A percentile compares a stretch with the other conserved stretches of the same genome.
Conservation (phyloP, 1,140 invertebrate species). For the Diabrotica undecimpunctata region DNA sequence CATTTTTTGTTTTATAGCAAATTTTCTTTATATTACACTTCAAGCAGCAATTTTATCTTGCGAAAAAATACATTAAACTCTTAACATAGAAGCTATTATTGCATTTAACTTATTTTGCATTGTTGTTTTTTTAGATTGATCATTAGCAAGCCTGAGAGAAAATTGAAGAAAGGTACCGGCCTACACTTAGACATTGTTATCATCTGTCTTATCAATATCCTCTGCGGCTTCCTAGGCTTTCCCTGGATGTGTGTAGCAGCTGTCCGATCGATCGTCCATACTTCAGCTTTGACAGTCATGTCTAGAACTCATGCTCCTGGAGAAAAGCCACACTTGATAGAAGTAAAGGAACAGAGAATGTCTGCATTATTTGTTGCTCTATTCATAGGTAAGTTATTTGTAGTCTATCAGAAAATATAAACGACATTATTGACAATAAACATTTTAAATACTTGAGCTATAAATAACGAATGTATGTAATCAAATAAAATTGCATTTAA, state of each 20-base stretch:
- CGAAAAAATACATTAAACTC: too few relatives aligned
- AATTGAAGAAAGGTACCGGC: constrained; percentile 88
- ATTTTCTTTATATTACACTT: too few relatives aligned
- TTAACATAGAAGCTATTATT: too few relatives aligned
- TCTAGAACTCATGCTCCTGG: constrained; percentile 92
- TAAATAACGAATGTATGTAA: too few relatives aligned
- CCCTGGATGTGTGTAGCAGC: constrained; percentile 96
- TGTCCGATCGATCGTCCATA: constrained; percentile 89
- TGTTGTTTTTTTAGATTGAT: constrained; percentile 66
- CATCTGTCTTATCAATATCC: constrained; percentile 75
- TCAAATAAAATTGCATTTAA: too few relatives aligned
- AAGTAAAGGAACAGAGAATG: constrained; percentile 80
- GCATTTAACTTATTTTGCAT: too few relatives aligned
- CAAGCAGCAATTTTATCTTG: too few relatives aligned
- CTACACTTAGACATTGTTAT: constrained; percentile 94
- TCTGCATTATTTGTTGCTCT: constrained; percentile 72
- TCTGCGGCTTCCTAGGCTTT: constrained; percentile 80
- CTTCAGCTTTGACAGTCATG: constrained; percentile 88
- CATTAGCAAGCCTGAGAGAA: constrained; percentile 88
- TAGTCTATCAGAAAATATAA: too few relatives aligned
- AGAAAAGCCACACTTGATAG: constrained; percentile 87
- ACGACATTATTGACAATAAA: too few relatives aligned
- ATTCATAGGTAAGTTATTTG: constrained; percentile 66
- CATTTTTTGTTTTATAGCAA: too few relatives aligned
- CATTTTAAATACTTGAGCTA: too few relatives aligned